A percentile compares a stretch with the other conserved stretches of the same genome.
These are phyloP conservation scores for Pluvianellus socialis DNA, from an alignment of 2,113 vertebrate species.

Conservation along the genomic window DNA sequence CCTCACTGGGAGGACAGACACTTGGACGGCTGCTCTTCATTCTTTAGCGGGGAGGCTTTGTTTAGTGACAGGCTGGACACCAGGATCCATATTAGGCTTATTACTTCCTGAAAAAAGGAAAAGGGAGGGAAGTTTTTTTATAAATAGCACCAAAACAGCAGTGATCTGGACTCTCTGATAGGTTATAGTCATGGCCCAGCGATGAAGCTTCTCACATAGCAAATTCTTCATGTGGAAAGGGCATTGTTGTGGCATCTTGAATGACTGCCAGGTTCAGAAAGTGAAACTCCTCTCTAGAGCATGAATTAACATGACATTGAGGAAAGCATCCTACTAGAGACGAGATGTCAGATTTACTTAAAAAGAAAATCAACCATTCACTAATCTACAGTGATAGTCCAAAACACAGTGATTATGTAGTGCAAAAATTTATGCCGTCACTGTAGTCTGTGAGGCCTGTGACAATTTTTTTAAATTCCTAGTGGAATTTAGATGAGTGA, in stretches of 20 bases:
- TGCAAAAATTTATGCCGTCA: neutral
- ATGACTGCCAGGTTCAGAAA: neutral
- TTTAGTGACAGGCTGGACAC: neutral
- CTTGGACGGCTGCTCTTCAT: neutral
- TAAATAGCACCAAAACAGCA: neutral
- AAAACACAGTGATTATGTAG: neutral
- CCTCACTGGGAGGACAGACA: neutral
- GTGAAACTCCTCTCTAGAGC: neutral
- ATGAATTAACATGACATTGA: neutral
- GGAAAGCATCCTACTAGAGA: neutral
- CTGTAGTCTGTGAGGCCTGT: neutral
- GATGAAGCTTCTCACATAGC: neutral
- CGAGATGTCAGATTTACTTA: neutral
- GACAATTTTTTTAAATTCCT: neutral
- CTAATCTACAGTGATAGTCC: neutral
- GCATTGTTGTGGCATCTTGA: neutral
- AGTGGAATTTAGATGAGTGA: neutral
- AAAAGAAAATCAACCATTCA: neutral
- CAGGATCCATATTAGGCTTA: neutral
- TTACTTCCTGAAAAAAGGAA: constrained; percentile 2
- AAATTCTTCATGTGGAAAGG: neutral
- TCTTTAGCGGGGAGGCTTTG: neutral
- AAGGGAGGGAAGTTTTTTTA: neutral
- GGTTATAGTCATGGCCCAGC: neutral
- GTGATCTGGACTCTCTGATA: neutral